A percentile compares a stretch with the other conserved stretches of the same genome.
Conservation (phyloP, 1,140 invertebrate genomes). For the Drosophila rhopaloa region DNA sequence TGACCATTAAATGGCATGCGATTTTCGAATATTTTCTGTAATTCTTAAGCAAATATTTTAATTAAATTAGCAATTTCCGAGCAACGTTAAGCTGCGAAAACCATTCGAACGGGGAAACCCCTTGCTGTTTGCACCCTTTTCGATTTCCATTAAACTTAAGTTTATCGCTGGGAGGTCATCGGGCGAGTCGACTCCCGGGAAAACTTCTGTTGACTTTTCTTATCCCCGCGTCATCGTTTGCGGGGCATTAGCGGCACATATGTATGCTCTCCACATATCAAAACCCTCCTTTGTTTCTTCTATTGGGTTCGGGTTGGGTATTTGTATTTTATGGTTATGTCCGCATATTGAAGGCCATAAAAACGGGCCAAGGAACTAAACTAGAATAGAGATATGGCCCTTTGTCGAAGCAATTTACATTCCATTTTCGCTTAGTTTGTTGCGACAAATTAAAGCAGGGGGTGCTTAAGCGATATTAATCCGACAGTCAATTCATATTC, state of each 20-base stretch:
- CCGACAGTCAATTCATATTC: slow-evolving; percentile 69
- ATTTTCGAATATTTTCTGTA: neutral
- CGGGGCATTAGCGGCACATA: slow-evolving; percentile 39
- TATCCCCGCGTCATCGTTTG: slow-evolving; percentile 10
- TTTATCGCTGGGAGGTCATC: slow-evolving; percentile 19
- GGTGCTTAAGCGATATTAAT: slow-evolving; percentile 45
- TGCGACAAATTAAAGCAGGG: slow-evolving; percentile 37
- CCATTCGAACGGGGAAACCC: neutral
- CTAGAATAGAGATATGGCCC: slow-evolving; percentile 11
- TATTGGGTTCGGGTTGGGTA: neutral
- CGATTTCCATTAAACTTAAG: slow-evolving; percentile 4
- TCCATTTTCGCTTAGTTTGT: slow-evolving; percentile 52
- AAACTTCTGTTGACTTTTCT: slow-evolving; percentile 11
- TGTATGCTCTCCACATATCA: slow-evolving; percentile 16
- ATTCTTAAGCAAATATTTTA: neutral
- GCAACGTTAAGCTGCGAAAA: neutral
- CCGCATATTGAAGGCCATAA: slow-evolving; percentile 49
- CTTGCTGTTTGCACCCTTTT: neutral
- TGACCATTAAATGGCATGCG: too few species aligned
- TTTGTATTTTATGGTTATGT: slow-evolving; percentile 67
- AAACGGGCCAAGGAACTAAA: slow-evolving; percentile 22
- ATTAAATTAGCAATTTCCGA: neutral
- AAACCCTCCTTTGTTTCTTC: neutral
- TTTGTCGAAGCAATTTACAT: slow-evolving; percentile 59
- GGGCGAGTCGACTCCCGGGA: neutral